These are phyloP conservation scores for Scomber colias DNA, from an alignment of 2,113 vertebrate genomes.

Conservation along the genomic window DNA sequence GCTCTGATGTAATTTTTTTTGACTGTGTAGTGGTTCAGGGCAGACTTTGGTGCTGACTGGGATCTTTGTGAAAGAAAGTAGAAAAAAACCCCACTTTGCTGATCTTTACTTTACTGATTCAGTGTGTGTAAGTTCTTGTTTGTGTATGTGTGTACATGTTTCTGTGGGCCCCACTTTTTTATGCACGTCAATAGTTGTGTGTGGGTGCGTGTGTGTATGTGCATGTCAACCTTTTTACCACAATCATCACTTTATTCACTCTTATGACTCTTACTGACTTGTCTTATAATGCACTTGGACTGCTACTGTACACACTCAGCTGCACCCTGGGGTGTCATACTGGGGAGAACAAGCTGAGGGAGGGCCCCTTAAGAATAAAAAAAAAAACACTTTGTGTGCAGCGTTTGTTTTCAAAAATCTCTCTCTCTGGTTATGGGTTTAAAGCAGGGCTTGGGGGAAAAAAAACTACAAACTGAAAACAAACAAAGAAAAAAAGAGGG, in stretches of 20 bases:
- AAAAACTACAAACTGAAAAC: background rate
- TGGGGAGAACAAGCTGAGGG: background rate
- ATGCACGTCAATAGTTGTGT: constrained; percentile 16
- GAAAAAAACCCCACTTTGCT: background rate
- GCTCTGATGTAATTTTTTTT: constrained; percentile 25
- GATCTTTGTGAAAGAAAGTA: constrained; percentile 8
- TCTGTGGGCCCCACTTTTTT: constrained; percentile 1
- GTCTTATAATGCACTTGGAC: constrained; percentile 11
- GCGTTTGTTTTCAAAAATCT: constrained; percentile 24
- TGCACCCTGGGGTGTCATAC: background rate
- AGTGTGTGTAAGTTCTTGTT: background rate
- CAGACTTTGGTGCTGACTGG: constrained; percentile 47
- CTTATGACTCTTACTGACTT: background rate
- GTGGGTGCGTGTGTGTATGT: background rate
- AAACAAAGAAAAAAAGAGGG: background rate
- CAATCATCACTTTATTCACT: constrained; percentile 43
- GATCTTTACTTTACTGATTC: constrained; percentile 47
- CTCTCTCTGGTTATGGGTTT: constrained; percentile 7
- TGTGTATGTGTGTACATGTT: background rate
- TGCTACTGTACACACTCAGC: background rate
- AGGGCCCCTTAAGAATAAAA: constrained; percentile 1
- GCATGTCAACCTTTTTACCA: constrained; percentile 11
- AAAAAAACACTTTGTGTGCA: background rate
- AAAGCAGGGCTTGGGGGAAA: background rate
- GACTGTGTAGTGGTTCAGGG: constrained; percentile 4